Conservation (phyloP, 2,113 vertebrate species). For the Trogon surrucura region DNA sequence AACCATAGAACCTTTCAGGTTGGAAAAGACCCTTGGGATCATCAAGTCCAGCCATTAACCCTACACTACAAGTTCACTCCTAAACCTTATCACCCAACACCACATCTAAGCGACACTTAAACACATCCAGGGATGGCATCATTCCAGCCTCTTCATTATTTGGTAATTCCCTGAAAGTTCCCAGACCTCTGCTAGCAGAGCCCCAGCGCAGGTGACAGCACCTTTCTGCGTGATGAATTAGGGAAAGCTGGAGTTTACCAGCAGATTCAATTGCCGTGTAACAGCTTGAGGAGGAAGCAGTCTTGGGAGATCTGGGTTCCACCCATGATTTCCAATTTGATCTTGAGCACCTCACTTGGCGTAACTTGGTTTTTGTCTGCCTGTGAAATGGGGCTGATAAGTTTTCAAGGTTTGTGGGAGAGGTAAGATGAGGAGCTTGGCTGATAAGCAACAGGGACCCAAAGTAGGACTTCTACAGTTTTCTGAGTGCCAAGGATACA, state of each 20-base stretch:
- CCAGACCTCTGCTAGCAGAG: neutral
- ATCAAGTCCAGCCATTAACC: too few species aligned
- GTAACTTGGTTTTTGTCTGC: neutral
- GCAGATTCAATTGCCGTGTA: neutral
- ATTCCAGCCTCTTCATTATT: neutral
- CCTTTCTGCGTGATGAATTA: neutral
- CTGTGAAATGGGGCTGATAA: neutral
- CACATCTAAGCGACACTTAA: too few species aligned
- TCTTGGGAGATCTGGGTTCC: neutral
- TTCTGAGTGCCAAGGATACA: neutral
- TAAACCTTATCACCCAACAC: too few species aligned
- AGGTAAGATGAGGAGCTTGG: neutral
- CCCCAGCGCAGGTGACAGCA: neutral
- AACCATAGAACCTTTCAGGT: too few species aligned
- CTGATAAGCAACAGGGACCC: neutral
- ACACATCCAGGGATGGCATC: neutral
- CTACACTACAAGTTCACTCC: too few species aligned
- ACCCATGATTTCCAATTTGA: neutral
- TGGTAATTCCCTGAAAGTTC: neutral
- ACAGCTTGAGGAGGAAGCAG: neutral
- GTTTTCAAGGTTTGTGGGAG: neutral
- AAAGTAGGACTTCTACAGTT: neutral
- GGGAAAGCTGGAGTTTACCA: neutral
- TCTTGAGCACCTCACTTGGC: neutral
- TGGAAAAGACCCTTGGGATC: too few species aligned